Evolutionary conservation across 2,113 vertebrate species (phyloP).

Genomic region (Stegastes partitus): DNA sequence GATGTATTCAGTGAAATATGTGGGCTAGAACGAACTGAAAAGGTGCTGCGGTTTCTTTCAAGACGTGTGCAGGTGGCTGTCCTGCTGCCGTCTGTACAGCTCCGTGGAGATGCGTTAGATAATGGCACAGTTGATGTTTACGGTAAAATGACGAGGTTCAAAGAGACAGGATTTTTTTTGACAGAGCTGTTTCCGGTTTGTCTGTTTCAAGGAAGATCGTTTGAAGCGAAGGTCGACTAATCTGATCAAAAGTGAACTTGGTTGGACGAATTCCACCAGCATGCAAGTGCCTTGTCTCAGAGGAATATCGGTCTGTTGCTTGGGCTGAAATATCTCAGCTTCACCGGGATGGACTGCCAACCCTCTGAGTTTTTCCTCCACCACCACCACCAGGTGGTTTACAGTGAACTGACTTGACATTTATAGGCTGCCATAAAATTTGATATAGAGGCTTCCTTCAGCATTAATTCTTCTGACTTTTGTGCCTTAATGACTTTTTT

Average conservation of each 20-base stretch:
- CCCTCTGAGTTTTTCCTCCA: neutral
- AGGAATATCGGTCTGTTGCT: too few species aligned
- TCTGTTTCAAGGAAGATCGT: constrained; percentile 44
- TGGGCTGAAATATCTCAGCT: too few species aligned
- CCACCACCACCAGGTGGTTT: neutral
- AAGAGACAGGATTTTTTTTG: constrained; percentile 47
- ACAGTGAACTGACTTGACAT: neutral
- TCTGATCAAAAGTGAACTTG: constrained; percentile 28
- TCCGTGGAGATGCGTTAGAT: constrained; percentile 70
- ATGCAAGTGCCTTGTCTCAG: neutral
- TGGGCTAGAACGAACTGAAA: constrained; percentile 66
- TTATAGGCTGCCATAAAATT: neutral
- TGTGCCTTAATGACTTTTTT: too few species aligned
- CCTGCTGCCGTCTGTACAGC: constrained; percentile 49
- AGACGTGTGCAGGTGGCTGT: constrained; percentile 74
- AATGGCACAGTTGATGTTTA: constrained; percentile 72
- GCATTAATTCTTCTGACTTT: too few species aligned
- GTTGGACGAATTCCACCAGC: neutral
- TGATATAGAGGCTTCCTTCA: too few species aligned
- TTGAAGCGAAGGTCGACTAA: constrained; percentile 44
- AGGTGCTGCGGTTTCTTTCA: constrained; percentile 77
- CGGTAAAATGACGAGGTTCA: constrained; percentile 64
- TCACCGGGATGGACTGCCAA: neutral
- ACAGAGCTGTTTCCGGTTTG: constrained; percentile 53
- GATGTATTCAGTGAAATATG: constrained; percentile 62